Conservation (phyloP, 2,888 invertebrate species). For the Spodoptera littoralis region DNA sequence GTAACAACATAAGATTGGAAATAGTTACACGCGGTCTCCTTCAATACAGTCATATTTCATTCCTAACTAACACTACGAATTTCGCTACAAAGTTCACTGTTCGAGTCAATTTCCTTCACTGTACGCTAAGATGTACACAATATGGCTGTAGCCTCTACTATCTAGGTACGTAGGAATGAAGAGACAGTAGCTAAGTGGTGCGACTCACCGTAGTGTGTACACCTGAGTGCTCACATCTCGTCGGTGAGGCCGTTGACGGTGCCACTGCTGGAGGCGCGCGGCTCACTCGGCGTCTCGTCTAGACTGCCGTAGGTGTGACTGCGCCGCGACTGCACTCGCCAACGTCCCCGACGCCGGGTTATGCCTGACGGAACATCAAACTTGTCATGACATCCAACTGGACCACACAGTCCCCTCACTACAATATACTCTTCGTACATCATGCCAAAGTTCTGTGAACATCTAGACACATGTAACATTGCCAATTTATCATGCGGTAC, state of each 20-base stretch:
- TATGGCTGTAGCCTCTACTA: slow-evolving; percentile 26
- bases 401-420: slow-evolving; percentile 24
- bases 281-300: slow-evolving; percentile 77
- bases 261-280: slow-evolving; percentile 73
- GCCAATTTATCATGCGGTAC: slow-evolving; percentile 55
- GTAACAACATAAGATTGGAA: slow-evolving; percentile 11
- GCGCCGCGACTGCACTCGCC: slow-evolving; percentile 81
- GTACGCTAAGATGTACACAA: slow-evolving; percentile 40
- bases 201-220: slow-evolving; percentile 36
- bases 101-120: slow-evolving; percentile 38
- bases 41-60: slow-evolving; percentile 38
- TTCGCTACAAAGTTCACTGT: slow-evolving; percentile 39
- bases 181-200: slow-evolving; percentile 16
- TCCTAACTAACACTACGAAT: slow-evolving; percentile 44
- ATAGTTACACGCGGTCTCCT: slow-evolving; percentile 16
- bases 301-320: slow-evolving; percentile 91
- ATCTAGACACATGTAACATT: slow-evolving; percentile 47
- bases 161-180: slow-evolving; percentile 7
- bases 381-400: slow-evolving; percentile 41
- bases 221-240: slow-evolving; percentile 71
- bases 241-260: slow-evolving; percentile 81
- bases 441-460: slow-evolving; percentile 47
- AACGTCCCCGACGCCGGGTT: slow-evolving; percentile 86
- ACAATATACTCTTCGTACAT: slow-evolving; percentile 19
- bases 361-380: slow-evolving; percentile 76